A percentile compares a stretch with the other conserved stretches of the same genome.
phyloP scores from a whole-genome alignment of 2,888 invertebrate species.

The Slavum lentiscoides region DNA sequence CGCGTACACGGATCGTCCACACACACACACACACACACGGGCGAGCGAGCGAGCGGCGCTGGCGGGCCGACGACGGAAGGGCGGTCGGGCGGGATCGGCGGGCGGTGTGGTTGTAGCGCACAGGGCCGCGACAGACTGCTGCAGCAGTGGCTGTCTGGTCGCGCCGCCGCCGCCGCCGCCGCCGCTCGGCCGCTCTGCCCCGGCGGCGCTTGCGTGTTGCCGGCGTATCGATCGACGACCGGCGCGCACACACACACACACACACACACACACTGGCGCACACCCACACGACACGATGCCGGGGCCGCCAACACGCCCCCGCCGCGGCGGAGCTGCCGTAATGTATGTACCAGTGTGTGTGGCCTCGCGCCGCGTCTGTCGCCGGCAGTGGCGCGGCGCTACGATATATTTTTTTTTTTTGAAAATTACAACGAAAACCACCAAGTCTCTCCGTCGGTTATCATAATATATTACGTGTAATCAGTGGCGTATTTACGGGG shows the following conservation, averaged over 20 bases:
- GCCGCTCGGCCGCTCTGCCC: constrained; percentile 16
- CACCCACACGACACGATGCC: background rate
- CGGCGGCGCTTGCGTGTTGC: constrained; percentile 50
- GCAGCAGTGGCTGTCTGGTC: constrained; percentile 37
- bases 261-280: too few relatives aligned
- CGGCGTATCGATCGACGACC: constrained; percentile 47
- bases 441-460: too few relatives aligned
- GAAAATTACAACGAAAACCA: too few relatives aligned
- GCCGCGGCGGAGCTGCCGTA: constrained; percentile 37
- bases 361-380: constrained; percentile 48
- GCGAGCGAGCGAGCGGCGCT: background rate
- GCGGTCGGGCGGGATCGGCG: background rate
- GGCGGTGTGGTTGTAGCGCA: constrained; percentile 29
- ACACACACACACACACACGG: background rate
- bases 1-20: background rate
- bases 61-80: too few relatives aligned
- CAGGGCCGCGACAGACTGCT: constrained; percentile 50
- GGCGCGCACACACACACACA: background rate
- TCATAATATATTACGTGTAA: too few relatives aligned
- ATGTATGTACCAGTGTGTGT: constrained; percentile 47
- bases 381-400: background rate
- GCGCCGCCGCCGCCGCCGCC: constrained; percentile 16
- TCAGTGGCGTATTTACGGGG: too few relatives aligned
- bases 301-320: constrained; percentile 2
- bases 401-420: too few relatives aligned